These are phyloP conservation scores for Plemyria rubiginata DNA, from an alignment of 2,888 invertebrate species.

Conservation along the genomic window DNA sequence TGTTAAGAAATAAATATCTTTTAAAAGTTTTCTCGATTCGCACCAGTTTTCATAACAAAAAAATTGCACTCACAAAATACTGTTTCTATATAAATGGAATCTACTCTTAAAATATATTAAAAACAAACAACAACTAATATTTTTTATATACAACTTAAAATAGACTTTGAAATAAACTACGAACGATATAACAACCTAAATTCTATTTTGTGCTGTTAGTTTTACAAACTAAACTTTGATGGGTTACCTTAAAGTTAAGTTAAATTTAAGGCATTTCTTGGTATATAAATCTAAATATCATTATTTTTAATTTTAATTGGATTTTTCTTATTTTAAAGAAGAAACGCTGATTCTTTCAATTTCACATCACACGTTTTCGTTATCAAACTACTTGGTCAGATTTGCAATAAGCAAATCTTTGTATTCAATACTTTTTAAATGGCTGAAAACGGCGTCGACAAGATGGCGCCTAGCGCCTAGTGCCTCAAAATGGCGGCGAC, in stretches of 20 bases:
- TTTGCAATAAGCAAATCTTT: not conserved
- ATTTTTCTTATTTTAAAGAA: not conserved
- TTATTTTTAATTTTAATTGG: not conserved
- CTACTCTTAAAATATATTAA: slow-evolving; percentile 57
- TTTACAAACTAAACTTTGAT: slow-evolving; percentile 33
- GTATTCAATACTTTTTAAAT: slow-evolving; percentile 10
- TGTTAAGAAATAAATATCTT: too few species aligned
- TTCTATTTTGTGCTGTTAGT: slow-evolving; percentile 41
- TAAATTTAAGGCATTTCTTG: slow-evolving; percentile 37
- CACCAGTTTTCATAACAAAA: slow-evolving; percentile 30
- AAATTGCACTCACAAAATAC: slow-evolving; percentile 80
- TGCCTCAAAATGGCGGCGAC: slow-evolving; percentile 62
- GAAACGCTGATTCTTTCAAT: slow-evolving; percentile 7
- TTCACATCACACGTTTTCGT: slow-evolving; percentile 20
- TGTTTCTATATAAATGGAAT: slow-evolving; percentile 54
- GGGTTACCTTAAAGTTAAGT: slow-evolving; percentile 11
- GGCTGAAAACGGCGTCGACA: slow-evolving; percentile 19
- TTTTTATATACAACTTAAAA: slow-evolving; percentile 61
- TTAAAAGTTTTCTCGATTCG: too few species aligned
- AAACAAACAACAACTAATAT: slow-evolving; percentile 54
- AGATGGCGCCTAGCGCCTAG: slow-evolving; percentile 54
- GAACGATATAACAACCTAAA: slow-evolving; percentile 53
- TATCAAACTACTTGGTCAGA: slow-evolving; percentile 6
- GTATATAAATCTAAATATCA: slow-evolving; percentile 20
- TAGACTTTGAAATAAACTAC: slow-evolving; percentile 51